Evolutionary conservation across 2,797 vertebrate species (phyloP), one percentile per base, ranked within the genome.

Genomic region (Antennarius maculatus): DNA sequence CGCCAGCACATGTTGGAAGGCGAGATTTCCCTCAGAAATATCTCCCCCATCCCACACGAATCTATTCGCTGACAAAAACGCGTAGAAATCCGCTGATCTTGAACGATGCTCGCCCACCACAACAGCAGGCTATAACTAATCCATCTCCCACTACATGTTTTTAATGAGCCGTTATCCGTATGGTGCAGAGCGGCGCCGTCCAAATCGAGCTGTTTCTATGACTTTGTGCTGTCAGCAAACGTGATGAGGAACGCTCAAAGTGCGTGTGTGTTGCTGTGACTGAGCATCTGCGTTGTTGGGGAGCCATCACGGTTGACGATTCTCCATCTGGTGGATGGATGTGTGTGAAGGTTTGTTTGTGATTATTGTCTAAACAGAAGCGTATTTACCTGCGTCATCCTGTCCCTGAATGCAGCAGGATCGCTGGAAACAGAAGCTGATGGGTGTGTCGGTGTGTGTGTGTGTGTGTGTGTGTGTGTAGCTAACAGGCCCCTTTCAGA

Each of bases 181-280:
- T 88, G 86, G 79, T 4, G 79, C 79, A 59, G 79, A 16, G 77
- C 74, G 7, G 77, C 48, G 17, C 47, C 3, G 60, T 74, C 83
- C 82, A 78, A 71, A 77, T 76, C 57, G 54, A 74, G 74, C 73
- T 49, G 54, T 66, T 83, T 81, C 63, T 57, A 57, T 64, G 84
- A 85, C 83, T 88, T 79, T 84, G 82, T 89, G 83, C 83, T 86
- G 88, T 88, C 90, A 91, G 88, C 88, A 86, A 79, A 83, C 31
- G 53, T 77, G 78, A 83, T 31, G 17, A 50, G 72, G 69, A 71
- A 64, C 56, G 23, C n/a, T 34, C 16, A 46, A 53, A 58, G 31
- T 43, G 34, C 13, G 6, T 52, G 64, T 46, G 46, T n/a, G 63
- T 79, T 61, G 2, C 72, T 74, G 80, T 85, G 79, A 60, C 55